These are phyloP conservation scores for Lophotis ruficrista DNA, from an alignment of 2,113 vertebrate species.

Conservation along the genomic window DNA sequence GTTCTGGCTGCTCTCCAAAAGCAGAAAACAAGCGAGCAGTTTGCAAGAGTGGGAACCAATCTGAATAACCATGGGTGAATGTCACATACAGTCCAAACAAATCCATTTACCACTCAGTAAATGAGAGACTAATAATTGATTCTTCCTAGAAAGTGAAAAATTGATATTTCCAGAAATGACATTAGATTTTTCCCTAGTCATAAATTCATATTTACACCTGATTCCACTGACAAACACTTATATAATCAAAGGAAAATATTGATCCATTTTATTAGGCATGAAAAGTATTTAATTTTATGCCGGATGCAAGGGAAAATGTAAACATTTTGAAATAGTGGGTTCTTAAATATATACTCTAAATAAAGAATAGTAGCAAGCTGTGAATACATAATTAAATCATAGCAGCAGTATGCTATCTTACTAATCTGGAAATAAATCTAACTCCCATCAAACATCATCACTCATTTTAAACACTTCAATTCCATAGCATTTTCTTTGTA, in stretches of 20 bases:
- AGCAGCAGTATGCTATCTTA: neutral
- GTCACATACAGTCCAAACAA: neutral
- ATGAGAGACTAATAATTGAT: neutral
- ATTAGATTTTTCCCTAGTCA: neutral
- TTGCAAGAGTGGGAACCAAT: neutral
- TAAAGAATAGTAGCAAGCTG: neutral
- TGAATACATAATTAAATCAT: neutral
- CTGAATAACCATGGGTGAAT: neutral
- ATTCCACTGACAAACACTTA: neutral
- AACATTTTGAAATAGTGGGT: neutral
- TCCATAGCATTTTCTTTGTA: neutral
- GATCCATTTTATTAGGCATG: neutral
- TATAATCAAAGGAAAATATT: neutral
- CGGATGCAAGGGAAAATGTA: neutral
- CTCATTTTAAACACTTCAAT: neutral
- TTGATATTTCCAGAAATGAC: neutral
- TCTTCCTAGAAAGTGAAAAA: conserved; percentile 27
- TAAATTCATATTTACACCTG: neutral
- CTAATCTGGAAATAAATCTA: neutral
- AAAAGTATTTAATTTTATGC: neutral
- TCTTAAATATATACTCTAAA: neutral
- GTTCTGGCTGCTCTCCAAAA: conserved; percentile 3
- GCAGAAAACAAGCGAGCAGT: conserved; percentile 4
- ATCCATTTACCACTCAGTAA: neutral
- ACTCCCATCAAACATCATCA: neutral